These are phyloP conservation scores for Cassiopea xamachana DNA, from an alignment of 30 jellyfish, hydroid and myxozoan genomes.

Conservation along the genomic window DNA sequence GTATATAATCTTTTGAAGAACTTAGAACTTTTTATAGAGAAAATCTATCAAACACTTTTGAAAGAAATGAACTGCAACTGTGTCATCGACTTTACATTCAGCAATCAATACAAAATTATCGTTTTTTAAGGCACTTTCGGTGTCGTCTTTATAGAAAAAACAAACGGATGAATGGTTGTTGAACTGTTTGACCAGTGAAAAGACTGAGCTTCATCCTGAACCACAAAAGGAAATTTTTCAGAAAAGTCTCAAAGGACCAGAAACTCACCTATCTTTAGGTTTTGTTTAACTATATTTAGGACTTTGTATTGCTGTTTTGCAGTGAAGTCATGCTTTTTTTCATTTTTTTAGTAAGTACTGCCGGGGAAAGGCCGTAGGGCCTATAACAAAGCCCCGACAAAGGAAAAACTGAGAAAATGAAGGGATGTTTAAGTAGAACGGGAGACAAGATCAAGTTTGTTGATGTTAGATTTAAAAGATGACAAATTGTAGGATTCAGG, in stretches of 20 bases:
- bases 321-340: slow-evolving; percentile 39
- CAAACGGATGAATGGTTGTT: slow-evolving; percentile 65
- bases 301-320: slow-evolving; percentile 44
- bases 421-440: too few species aligned
- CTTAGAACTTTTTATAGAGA: not conserved
- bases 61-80: slow-evolving; percentile 26
- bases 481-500: too few species aligned
- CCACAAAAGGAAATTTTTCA: slow-evolving; percentile 40
- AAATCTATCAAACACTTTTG: not conserved
- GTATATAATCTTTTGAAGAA: not conserved
- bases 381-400: not conserved
- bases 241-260: slow-evolving; percentile 53
- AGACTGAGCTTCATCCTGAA: slow-evolving; percentile 43
- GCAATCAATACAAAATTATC: slow-evolving; percentile 18
- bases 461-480: too few species aligned
- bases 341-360: slow-evolving; percentile 30
- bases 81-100: slow-evolving; percentile 38
- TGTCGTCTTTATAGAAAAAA: slow-evolving; percentile 3
- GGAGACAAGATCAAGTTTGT: too few species aligned
- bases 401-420: not conserved
- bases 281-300: not conserved
- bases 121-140: not conserved
- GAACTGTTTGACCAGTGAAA: slow-evolving; percentile 39
- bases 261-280: slow-evolving; percentile 10
- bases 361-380: too few species aligned